Evolutionary conservation across 2,113 vertebrate species (phyloP).

Genomic region (Archilochus colubris): DNA sequence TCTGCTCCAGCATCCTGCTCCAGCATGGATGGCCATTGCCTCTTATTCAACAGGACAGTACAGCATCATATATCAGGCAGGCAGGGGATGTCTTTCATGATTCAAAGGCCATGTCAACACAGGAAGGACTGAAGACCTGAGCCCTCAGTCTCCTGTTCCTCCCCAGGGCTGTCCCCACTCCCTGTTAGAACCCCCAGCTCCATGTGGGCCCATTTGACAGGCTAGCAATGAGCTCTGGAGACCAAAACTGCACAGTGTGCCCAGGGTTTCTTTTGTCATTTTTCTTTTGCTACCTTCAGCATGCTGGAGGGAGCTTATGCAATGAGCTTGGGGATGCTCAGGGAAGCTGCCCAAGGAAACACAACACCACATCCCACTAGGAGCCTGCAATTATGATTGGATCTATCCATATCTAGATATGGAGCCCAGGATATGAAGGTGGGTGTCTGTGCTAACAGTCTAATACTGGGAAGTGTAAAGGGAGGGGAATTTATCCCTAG

Average conservation of each 20-base stretch:
- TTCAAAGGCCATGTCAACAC: rapidly evolving
- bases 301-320: neutral
- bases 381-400: neutral
- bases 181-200: neutral
- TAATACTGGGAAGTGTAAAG: neutral
- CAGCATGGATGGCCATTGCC: neutral
- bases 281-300: neutral
- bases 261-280: neutral
- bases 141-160: neutral
- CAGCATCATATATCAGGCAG: neutral
- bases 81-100: neutral
- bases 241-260: neutral
- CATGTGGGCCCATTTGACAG: neutral
- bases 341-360: neutral
- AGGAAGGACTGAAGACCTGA: neutral
- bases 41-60: neutral
- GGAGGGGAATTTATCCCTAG: neutral
- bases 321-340: neutral
- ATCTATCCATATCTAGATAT: neutral
- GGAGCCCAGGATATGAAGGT: neutral
- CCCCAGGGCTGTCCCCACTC: rapidly evolving
- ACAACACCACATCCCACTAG: neutral
- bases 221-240: neutral
- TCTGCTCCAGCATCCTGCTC: neutral
- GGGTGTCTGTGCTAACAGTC: neutral